Base-by-base conservation (phyloP, 2,113 vertebrate species). In the Nibea albiflora region DNA sequence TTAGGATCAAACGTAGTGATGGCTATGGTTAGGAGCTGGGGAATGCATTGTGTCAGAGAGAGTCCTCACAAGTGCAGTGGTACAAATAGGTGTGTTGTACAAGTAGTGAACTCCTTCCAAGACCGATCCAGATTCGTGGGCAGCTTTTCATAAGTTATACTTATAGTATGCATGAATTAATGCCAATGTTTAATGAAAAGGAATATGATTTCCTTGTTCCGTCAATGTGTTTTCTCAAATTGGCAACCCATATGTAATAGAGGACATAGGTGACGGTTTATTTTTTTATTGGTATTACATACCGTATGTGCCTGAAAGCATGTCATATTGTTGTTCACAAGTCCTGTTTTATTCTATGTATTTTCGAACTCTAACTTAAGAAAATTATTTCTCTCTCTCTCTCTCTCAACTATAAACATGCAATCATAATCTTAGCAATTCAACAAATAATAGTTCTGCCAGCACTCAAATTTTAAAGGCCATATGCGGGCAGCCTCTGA, bases 131-230 rank as follows among this genome's bases (percentile, higher is more conserved):
- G 24, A 28, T 54, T 1, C 0, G 6, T 78, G 47, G 8, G 24
- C 22, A 26, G 49, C 24, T 54, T 10, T 57, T 72, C 4, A 61
- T 50, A 50, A 53, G 53, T 26, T 22, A 52, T 9, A 31, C 19
- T 46, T 12, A 39, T 35, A 49, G 28, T 58, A 56, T 28, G 52
- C 58, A 71, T 63, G 14, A 61, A 63, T 76, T 24, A n/a, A 58
- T 44, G 14, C 39, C 54, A 14, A 63, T 61, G 56, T 62, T 31
- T 20, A 61, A 54, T 42, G 47, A 49, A 31, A 3, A 65, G 28
- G 10, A 58, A 65, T 71, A 53, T 11, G 5, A 57, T 65, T 60
- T 46, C 14, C 11, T 42, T 74, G 44, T 22, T 62, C 62, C 56
- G 57, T 61, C 19, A 62, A 42, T 73, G 31, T 14, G 24, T 31